These are phyloP conservation scores for Hybognathus amarus DNA, from an alignment of 2,797 vertebrate species.

Conservation along the genomic window DNA sequence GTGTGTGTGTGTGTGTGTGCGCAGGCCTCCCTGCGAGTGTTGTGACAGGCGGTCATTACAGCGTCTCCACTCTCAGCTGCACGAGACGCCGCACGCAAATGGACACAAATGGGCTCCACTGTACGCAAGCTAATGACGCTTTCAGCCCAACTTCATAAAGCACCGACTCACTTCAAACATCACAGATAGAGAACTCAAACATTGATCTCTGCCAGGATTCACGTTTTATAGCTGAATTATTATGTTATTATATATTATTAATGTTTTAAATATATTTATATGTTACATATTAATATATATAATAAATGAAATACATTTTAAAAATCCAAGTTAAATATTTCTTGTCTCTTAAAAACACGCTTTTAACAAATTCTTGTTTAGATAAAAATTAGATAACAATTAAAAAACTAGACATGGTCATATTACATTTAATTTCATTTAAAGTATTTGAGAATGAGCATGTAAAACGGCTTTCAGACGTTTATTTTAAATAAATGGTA, in stretches of 20 bases:
- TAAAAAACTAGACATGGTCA: not conserved
- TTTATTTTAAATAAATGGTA: not conserved
- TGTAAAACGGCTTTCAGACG: not conserved
- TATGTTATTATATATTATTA: not conserved
- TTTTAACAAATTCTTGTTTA: not conserved
- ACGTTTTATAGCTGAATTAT: not conserved
- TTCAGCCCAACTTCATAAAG: slow-evolving; percentile 68
- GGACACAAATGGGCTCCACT: slow-evolving; percentile 98
- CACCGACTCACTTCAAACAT: not conserved
- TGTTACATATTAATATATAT: not conserved
- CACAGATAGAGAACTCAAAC: not conserved
- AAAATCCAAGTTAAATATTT: not conserved
- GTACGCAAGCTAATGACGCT: slow-evolving; percentile 91
- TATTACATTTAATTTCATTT: not conserved
- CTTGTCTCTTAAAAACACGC: not conserved
- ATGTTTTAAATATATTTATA: not conserved
- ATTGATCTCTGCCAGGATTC: not conserved
- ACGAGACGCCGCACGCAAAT: slow-evolving; percentile 97
- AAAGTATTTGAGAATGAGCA: not conserved
- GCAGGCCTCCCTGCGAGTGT: slow-evolving; percentile 97
- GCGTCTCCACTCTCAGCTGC: slow-evolving; percentile 97
- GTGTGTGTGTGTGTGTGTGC: slow-evolving; percentile 88
- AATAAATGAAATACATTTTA: not conserved
- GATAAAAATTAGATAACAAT: too few relatives aligned
- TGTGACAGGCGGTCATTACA: slow-evolving; percentile 99